Percentiles rank a stretch among this genome's conserved stretches.
Evolutionary conservation across 1,140 invertebrate species (phyloP).

Genomic region (Panonychus citri): DNA sequence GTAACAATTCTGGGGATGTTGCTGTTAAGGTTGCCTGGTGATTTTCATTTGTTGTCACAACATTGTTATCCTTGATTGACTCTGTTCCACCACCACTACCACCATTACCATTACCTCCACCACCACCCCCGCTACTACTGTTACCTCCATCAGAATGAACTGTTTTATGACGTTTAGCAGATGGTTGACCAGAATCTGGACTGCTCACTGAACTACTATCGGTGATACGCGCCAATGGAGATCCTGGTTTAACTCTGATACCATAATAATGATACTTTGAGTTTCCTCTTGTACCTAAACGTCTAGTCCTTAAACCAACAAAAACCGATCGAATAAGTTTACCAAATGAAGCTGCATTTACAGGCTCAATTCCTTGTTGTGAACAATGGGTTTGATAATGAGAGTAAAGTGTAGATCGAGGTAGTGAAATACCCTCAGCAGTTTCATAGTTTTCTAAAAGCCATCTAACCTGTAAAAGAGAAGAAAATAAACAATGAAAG

Average conservation of each 20-base stretch:
- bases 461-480: conserved; percentile 96
- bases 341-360: conserved; percentile 96
- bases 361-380: conserved; percentile 81
- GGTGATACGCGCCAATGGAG: conserved; percentile 40
- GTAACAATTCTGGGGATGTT: conserved; percentile 4
- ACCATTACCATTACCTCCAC: neutral
- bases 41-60: neutral
- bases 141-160: too few relatives aligned
- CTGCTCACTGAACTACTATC: conserved; percentile 26
- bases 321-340: conserved; percentile 96
- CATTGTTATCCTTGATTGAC: neutral
- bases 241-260: conserved; percentile 79
- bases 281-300: conserved; percentile 90
- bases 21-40: conserved; percentile 4
- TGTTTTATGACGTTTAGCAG: conserved; percentile 2
- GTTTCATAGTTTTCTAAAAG: conserved; percentile 93
- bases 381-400: conserved; percentile 87
- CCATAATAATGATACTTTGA: conserved; percentile 99
- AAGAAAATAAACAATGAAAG: too few relatives aligned
- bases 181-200: neutral
- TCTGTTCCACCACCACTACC: neutral
- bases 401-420: conserved; percentile 81
- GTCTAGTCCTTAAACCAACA: conserved; percentile 68
- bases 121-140: neutral
- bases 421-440: conserved; percentile 84